Evolutionary conservation across 2,888 invertebrate species (phyloP).

Genomic region (Tenthredo mesomela): DNA sequence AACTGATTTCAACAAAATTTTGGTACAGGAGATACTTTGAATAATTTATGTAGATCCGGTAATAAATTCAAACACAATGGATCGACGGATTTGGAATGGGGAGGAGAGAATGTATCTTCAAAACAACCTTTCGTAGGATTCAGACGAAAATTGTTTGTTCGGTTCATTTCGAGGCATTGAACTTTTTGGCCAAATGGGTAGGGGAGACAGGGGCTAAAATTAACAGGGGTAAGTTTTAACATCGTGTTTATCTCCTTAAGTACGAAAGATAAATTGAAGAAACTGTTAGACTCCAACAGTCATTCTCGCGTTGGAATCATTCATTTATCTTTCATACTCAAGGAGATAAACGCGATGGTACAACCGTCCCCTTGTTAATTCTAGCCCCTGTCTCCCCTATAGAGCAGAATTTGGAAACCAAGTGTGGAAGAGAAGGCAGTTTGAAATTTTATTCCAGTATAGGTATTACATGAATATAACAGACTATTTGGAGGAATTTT

Average conservation of each 20-base stretch:
- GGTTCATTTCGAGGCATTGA: not conserved
- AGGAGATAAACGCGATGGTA: no score
- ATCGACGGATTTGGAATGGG: not conserved
- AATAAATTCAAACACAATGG: not conserved
- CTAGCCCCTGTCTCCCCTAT: no score
- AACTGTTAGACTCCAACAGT: no score
- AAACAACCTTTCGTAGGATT: not conserved
- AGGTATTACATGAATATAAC: not conserved
- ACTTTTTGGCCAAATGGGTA: not conserved
- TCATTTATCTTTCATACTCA: no score
- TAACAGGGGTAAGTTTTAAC: no score
- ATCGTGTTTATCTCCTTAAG: no score
- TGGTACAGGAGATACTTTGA: not conserved
- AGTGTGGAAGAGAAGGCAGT: not conserved
- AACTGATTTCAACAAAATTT: not conserved
- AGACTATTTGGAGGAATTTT: not conserved
- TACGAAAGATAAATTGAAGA: no score
- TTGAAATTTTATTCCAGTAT: not conserved
- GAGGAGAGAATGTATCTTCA: not conserved
- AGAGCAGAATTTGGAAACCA: not conserved
- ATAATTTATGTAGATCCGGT: not conserved
- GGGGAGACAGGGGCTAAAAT: no score
- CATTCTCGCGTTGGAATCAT: no score
- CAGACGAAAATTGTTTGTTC: not conserved
- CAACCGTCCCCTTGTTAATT: no score